These are phyloP conservation scores for Falco berigora DNA, from an alignment of 2,797 vertebrate species.

Conservation along the genomic window DNA sequence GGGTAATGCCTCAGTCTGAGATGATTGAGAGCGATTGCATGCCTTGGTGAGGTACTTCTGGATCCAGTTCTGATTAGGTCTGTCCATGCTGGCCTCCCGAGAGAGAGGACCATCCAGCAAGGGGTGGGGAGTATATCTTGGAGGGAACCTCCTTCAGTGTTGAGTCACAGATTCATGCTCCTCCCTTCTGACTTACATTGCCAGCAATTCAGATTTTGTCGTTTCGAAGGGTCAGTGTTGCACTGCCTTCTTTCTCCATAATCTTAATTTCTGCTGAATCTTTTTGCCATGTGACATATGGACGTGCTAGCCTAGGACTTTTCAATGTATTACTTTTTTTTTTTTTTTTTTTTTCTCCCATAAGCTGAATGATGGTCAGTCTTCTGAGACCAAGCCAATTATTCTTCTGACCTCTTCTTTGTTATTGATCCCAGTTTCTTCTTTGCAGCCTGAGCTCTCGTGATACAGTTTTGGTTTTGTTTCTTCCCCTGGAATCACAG, in stretches of 20 bases:
- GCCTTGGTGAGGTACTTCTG: neutral
- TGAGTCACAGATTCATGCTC: neutral
- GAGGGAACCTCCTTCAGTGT: neutral
- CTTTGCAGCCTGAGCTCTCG: neutral
- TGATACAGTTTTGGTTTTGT: neutral
- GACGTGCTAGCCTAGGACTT: neutral
- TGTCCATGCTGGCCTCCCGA: neutral
- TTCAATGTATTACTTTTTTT: neutral
- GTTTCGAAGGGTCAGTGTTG: neutral
- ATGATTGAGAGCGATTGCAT: fast-evolving
- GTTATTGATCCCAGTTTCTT: neutral
- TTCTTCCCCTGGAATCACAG: neutral
- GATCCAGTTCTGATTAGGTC: neutral
- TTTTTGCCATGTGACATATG: neutral
- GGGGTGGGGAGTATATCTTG: neutral
- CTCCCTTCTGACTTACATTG: neutral
- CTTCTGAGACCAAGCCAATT: neutral
- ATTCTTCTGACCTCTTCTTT: neutral
- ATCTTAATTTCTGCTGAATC: neutral
- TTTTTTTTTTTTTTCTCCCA: no score
- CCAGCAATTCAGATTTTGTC: neutral
- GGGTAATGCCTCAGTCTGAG: neutral
- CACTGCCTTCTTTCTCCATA: neutral
- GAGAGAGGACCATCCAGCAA: neutral
- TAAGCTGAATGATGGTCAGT: neutral